Conservation (phyloP, 2,888 invertebrate genomes). For the Tipula confusa region DNA sequence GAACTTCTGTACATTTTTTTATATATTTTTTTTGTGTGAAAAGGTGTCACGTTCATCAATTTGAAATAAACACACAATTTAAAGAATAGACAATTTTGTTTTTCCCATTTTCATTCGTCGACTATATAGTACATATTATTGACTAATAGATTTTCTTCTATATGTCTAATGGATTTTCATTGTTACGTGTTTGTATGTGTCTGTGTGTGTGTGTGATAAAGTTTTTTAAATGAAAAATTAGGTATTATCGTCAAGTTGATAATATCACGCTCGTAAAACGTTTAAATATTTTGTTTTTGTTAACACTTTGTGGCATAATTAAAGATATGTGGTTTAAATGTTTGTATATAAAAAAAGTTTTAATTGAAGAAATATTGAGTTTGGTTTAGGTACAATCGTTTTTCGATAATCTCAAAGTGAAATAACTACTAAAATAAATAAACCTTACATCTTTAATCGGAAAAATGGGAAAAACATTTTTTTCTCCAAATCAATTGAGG, state of each 20-base stretch:
- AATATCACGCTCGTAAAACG: background rate
- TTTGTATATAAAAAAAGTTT: too few species aligned
- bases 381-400: too few species aligned
- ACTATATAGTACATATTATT: background rate
- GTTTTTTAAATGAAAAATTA: background rate
- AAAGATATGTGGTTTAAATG: background rate
- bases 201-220: background rate
- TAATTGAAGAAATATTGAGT: too few species aligned
- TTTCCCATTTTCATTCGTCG: background rate
- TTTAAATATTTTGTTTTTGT: background rate
- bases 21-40: background rate
- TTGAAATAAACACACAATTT: conserved; percentile 25
- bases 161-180: background rate
- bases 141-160: background rate
- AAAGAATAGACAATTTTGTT: conserved; percentile 20
- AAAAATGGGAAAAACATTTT: too few species aligned
- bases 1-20: background rate
- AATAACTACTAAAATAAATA: too few species aligned
- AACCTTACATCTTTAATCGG: too few species aligned
- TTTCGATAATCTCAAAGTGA: too few species aligned
- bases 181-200: background rate
- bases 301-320: background rate
- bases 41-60: conserved; percentile 25
- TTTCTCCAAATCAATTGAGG: too few species aligned
- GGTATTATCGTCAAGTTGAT: background rate